Base-by-base conservation (phyloP, 2,888 invertebrate genomes). In the Caenorhabditis sp. region DNA sequence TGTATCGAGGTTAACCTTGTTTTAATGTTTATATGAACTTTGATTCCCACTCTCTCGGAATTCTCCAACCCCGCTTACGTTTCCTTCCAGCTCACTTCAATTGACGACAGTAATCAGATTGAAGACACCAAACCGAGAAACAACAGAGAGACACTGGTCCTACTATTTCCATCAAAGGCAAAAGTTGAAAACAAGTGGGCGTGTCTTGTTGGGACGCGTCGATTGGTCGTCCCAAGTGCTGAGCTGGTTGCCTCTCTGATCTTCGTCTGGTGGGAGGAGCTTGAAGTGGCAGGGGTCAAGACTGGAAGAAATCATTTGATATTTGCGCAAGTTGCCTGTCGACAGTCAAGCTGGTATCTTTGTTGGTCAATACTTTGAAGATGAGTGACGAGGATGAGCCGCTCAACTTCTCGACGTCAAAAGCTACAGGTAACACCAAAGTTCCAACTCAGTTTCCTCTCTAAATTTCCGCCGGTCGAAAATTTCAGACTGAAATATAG, bases 301-400 rank as follows among this genome's bases (percentile, higher is more conserved):
- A 73, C 72, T 82, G 77, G 66, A 70, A 68, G 68, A 54, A 70
- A 61, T 77, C 69, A 77, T 74, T 74, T 49, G 51, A 54, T 74
- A 63, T 56, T 74, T 54, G 28, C 49, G 16, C 59, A 56, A 44
- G 24, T 59, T 7, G 54, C 10, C 26, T 28, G n/a, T 38, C 35
- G 12, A 64, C 63, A 63, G 54, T 68, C 61, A 63, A 56, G 24
- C 61, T 74, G 68, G 61, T 66, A 19, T 77, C 73, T 44, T 61
- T 47, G 22, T 38, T 63, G 0, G 47, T 58, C 4, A 22, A 47
- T 51, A 61, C 51, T 68, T 41, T 69, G 6, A 80, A 77, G 61
- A 86, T 86, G 86, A 86, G 86, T 66, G 87, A 87, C 64, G 86
- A 85, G 31, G 87, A 87, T 75, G 87, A 87, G 59, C 85, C 86